phyloP scores from a whole-genome alignment of 2,113 vertebrate genomes.

The Engraulis encrasicolus region DNA sequence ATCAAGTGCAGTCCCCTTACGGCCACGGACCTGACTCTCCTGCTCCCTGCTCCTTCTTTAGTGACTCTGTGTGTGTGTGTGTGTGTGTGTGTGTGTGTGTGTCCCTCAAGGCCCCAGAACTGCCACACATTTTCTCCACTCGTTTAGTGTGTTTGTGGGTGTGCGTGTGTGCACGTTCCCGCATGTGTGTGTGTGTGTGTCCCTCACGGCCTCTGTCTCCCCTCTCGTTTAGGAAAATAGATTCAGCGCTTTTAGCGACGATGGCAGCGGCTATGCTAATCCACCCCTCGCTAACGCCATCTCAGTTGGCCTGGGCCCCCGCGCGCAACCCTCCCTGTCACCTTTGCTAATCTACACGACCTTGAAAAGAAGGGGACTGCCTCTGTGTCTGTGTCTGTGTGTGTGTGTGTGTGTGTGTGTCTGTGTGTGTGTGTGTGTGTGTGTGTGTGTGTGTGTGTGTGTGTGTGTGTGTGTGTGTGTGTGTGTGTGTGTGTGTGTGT shows the following conservation, averaged over 20 bases:
- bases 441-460: slow-evolving; percentile 66
- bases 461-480: slow-evolving; percentile 40
- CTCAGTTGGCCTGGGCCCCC: not conserved
- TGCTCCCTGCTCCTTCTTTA: too few relatives aligned
- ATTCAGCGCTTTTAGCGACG: slow-evolving; percentile 86
- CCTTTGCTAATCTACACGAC: slow-evolving; percentile 95
- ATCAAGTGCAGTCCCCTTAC: slow-evolving; percentile 72
- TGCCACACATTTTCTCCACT: too few relatives aligned
- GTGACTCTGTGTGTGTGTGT: too few relatives aligned
- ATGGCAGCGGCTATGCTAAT: slow-evolving; percentile 90
- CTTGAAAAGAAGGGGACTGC: slow-evolving; percentile 84
- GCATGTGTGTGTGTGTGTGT: too few relatives aligned
- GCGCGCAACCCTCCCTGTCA: slow-evolving; percentile 66
- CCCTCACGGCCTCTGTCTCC: too few relatives aligned
- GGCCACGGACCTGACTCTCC: not conserved
- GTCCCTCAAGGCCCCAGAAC: too few relatives aligned
- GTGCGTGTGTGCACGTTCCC: too few relatives aligned
- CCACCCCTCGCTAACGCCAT: slow-evolving; percentile 74
- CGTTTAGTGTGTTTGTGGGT: too few relatives aligned
- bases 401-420: slow-evolving; percentile 54
- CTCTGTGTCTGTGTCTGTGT: slow-evolving; percentile 67
- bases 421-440: slow-evolving; percentile 55
- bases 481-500: slow-evolving; percentile 67
- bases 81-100: too few relatives aligned
- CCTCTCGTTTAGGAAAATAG: slow-evolving; percentile 76